These are phyloP conservation scores for Petromus typicus DNA, from an alignment of 2,113 vertebrate species.

Conservation along the genomic window DNA sequence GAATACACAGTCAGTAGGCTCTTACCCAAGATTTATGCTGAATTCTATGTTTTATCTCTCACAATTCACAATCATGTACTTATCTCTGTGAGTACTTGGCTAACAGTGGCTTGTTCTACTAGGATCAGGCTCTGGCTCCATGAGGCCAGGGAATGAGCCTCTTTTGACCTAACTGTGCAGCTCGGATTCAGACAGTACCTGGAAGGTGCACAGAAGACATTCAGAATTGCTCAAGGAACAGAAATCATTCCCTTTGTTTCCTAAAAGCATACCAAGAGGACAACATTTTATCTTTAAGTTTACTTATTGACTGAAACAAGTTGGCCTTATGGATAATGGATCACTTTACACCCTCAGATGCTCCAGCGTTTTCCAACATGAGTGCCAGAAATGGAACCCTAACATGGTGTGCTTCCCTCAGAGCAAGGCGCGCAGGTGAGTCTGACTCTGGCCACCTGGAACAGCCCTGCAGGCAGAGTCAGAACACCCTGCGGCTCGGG, in stretches of 20 bases:
- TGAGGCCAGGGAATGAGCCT: not conserved
- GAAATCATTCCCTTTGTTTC: not conserved
- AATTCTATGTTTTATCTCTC: not conserved
- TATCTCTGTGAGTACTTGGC: not conserved
- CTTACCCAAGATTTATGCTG: not conserved
- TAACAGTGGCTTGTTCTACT: not conserved
- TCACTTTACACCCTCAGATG: not conserved
- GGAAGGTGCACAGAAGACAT: not conserved
- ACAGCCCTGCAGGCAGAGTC: not conserved
- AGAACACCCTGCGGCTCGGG: too few species aligned
- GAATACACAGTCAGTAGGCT: not conserved
- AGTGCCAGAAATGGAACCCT: not conserved
- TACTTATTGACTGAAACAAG: constrained; percentile 32
- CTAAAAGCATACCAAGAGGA: not conserved
- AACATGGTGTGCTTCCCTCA: not conserved
- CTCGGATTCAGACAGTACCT: not conserved
- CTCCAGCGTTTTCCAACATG: constrained; percentile 12
- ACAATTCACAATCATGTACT: not conserved
- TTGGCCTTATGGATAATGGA: not conserved
- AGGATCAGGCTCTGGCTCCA: not conserved
- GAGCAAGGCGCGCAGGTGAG: not conserved
- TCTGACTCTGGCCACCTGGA: not conserved
- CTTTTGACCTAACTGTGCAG: not conserved
- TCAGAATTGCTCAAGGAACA: not conserved
- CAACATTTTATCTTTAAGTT: not conserved